A percentile compares a stretch with the other conserved stretches of the same genome.
Conservation (phyloP, 2,113 vertebrate species). For the Xenus cinereus region DNA sequence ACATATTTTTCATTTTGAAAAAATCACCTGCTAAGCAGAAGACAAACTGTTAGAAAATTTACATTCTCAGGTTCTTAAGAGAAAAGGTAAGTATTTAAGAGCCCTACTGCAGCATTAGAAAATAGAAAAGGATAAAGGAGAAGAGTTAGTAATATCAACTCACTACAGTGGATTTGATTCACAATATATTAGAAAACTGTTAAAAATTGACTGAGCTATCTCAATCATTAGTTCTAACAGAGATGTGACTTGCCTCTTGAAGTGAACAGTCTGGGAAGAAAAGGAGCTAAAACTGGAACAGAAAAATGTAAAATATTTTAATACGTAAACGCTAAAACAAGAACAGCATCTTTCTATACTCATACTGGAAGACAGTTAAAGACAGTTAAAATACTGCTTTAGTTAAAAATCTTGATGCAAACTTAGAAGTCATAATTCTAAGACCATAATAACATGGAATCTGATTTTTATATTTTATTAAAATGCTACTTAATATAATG, state of each 20-base stretch:
- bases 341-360: neutral
- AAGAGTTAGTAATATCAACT: slow-evolving; percentile 52
- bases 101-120: slow-evolving; percentile 21
- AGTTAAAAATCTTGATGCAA: slow-evolving; percentile 4
- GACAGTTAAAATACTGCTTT: slow-evolving; percentile 11
- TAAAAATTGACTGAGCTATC: slow-evolving; percentile 37
- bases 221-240: slow-evolving; percentile 63
- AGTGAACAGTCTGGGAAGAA: slow-evolving; percentile 87
- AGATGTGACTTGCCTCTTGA: slow-evolving; percentile 90
- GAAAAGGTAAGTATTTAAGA: slow-evolving; percentile 35
- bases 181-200: slow-evolving; percentile 51
- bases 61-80: slow-evolving; percentile 25
- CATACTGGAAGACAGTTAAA: neutral
- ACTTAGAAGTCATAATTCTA: slow-evolving; percentile 10
- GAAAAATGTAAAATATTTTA: slow-evolving; percentile 68
- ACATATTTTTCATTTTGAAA: slow-evolving; percentile 24
- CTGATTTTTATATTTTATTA: slow-evolving; percentile 43
- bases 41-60: slow-evolving; percentile 48
- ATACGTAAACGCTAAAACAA: slow-evolving; percentile 13
- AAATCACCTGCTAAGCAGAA: neutral
- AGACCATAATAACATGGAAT: slow-evolving; percentile 37
- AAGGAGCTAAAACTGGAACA: slow-evolving; percentile 86
- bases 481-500: slow-evolving; percentile 34
- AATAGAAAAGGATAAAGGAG: neutral
- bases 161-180: slow-evolving; percentile 40